A percentile compares a stretch with the other conserved stretches of the same genome.
These are phyloP conservation scores for Tenthredo scrophulariae DNA, from an alignment of 2,888 invertebrate species.

Conservation along the genomic window DNA sequence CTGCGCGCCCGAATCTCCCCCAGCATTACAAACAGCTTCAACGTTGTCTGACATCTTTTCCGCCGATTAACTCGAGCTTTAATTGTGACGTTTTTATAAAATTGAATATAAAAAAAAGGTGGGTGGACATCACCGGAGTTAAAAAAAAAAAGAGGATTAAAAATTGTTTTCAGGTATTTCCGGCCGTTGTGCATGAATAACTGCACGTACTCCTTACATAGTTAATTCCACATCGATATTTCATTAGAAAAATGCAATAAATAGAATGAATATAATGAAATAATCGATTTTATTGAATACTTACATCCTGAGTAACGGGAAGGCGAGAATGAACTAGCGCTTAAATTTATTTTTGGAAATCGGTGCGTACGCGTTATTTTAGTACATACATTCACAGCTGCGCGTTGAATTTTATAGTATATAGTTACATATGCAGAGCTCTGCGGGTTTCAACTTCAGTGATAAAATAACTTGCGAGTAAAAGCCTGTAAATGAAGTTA, in stretches of 20 bases:
- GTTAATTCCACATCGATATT: not conserved
- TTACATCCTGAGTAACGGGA: slow-evolving; percentile 30
- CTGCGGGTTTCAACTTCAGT: not conserved
- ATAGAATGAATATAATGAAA: not conserved
- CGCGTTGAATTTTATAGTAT: slow-evolving; percentile 51
- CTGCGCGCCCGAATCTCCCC: slow-evolving; percentile 60
- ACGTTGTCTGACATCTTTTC: slow-evolving; percentile 63
- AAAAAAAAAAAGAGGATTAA: slow-evolving; percentile 5
- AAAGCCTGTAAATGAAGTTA: not conserved
- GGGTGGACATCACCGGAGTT: not conserved
- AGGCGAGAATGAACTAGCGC: slow-evolving; percentile 40
- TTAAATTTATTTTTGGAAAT: slow-evolving; percentile 72
- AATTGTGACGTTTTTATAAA: not conserved
- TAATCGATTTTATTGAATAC: slow-evolving; percentile 18
- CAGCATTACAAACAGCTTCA: slow-evolving; percentile 59
- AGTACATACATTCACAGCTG: slow-evolving; percentile 61
- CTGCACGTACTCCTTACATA: not conserved
- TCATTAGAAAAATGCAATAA: not conserved
- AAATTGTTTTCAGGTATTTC: slow-evolving; percentile 24
- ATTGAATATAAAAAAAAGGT: not conserved
- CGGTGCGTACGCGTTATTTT: slow-evolving; percentile 71
- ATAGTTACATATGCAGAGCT: slow-evolving; percentile 1
- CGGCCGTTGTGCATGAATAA: not conserved
- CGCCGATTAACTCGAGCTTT: slow-evolving; percentile 5
- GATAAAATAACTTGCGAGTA: not conserved